Base-by-base conservation (phyloP, 1,140 invertebrate genomes). In the Parapsyche elsis region DNA sequence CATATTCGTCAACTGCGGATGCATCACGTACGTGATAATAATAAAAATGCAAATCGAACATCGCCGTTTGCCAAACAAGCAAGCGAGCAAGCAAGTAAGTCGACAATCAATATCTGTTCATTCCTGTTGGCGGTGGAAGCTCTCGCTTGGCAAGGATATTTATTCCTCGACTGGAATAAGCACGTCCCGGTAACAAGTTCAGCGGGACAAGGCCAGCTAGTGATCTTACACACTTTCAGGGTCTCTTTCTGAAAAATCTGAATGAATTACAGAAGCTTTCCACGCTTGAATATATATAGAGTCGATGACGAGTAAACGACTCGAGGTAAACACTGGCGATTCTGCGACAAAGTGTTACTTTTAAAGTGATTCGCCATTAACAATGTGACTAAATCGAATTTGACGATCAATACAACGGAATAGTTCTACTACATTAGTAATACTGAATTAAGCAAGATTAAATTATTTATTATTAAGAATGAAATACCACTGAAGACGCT, bases 171-270 rank as follows among this genome's bases (percentile, higher is more conserved):
- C 73, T 75, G 73, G 49, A 59, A 75, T 30, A 16, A 67, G 61
- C 61, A 57, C 23, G 24, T 38, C 9, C 16, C 73, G 24, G 73
- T 75, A 75, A 75, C 73, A 75, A 75, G 73, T 75, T 75, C 73
- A 75, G 1, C 23, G 73, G 73, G 73, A 75, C 73, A 75, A 75
- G 73, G 73, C 26, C 73, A 26, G 9, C 24, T 10, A 4, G 59
- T 23, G 16, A 16, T 53, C 19, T 61, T 61, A 21, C 59, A 61
- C 9, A 9, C 21, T 5, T 46, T 24, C 64, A 67, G 64, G 64
- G 64, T 26, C 64, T 30, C 24, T 21, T 21, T 26, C 21, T 9
- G 24, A 53, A 53, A 67, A 67, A 46, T n/a, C 14, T 75, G 46
- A 57, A 57, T 75, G 53, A 59, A 30, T 75, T 21, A 49, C 9